Base-by-base conservation (phyloP, 2,888 invertebrate species). In the Vesta saturnalis region DNA sequence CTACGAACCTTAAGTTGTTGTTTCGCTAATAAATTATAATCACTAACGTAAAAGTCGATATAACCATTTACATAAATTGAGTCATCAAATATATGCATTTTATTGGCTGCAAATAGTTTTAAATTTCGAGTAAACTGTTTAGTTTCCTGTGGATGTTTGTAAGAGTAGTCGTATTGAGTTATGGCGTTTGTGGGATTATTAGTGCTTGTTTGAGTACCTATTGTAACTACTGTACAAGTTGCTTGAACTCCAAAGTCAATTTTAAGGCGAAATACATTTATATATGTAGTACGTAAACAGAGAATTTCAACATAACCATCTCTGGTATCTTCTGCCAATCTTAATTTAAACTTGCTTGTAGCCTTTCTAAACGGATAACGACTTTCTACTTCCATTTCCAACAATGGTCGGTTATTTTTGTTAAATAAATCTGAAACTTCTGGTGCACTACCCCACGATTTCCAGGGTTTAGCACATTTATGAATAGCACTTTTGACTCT, bases 261-360 rank as follows among this genome's bases (percentile, higher is more conserved):
- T 77, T 90, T 85, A 55, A 84, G 86, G 60, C 86, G 86, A 47
- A 81, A 83, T 4, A 92, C 83, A 77, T 87, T 89, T 35, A 86
- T 85, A 70, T 87, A 89, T 14, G 85, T 87, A 60, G 86, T 85
- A 23, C 88, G 88, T 43, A 84, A 85, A 6, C 90, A 85, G 23
- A 90, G 87, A 22, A 94, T 80, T 77, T 92, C 92, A 64, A 90
- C 86, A 73, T 88, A 92, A 10, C 92, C 92, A 81, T 93, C 92
- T 60, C 90, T 85, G n/a, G 87, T 87, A 52, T 89, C 86, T 56
- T 86, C 85, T 0, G 87, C 85, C 64, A 85, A 85, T 70, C 92
- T 86, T 18, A 88, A 82, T 22, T 80, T 76, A 73, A 92, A 89
- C 21, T 85, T 82, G 10, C 81, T 72, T 43, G 83, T 78, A 0